phyloP scores from a whole-genome alignment of 2,888 invertebrate genomes.

The Argyresthia goedartella region DNA sequence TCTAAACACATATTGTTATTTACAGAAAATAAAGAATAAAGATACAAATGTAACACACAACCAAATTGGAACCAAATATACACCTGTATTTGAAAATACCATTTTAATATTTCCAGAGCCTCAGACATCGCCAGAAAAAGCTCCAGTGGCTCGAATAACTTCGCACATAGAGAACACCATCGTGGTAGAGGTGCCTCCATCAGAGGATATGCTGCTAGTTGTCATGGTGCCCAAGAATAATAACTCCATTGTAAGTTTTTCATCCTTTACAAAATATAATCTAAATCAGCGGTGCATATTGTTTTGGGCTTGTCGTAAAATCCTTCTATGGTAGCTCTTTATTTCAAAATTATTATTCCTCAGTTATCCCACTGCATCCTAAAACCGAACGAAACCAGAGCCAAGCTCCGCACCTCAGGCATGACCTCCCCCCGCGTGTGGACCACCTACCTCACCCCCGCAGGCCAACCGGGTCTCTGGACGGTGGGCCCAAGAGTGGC shows the following conservation, averaged over 20 bases:
- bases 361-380: not conserved
- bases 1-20: too few relatives aligned
- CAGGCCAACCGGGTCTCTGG: conserved; percentile 24
- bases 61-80: too few relatives aligned
- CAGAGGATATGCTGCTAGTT: conserved; percentile 13
- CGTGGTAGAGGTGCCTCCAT: conserved; percentile 12
- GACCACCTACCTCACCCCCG: conserved; percentile 18
- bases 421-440: conserved; percentile 14
- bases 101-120: not conserved
- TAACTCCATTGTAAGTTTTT: not conserved
- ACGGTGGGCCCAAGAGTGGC: not conserved
- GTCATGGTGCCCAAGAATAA: conserved; percentile 12
- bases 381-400: not conserved
- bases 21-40: too few relatives aligned
- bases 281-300: too few relatives aligned
- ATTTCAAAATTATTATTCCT: too few relatives aligned
- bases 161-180: conserved; percentile 14
- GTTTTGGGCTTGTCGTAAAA: too few relatives aligned
- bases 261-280: too few relatives aligned
- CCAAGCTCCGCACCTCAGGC: not conserved
- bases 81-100: too few relatives aligned
- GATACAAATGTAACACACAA: too few relatives aligned
- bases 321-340: too few relatives aligned
- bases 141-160: conserved; percentile 12
- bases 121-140: not conserved